Conservation (phyloP, 2,113 vertebrate species). For the Engraulis encrasicolus region DNA sequence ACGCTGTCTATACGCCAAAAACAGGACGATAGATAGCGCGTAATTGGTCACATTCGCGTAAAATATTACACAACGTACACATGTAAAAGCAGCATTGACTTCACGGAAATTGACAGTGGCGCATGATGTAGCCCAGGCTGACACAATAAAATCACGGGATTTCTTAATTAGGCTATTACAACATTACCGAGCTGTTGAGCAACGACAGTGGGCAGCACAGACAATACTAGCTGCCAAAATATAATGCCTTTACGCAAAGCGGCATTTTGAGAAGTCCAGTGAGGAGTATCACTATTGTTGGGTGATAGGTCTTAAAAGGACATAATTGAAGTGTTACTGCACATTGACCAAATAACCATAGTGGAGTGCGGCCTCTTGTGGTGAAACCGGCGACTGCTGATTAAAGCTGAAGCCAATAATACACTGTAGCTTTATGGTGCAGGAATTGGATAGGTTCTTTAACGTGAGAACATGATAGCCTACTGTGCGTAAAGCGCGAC, state of each 20-base stretch:
- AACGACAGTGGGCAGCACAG: not conserved
- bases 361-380: not conserved
- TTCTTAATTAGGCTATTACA: not conserved
- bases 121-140: not conserved
- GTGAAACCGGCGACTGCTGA: not conserved
- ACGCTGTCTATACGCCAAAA: not conserved
- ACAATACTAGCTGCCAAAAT: not conserved
- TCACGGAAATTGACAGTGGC: not conserved
- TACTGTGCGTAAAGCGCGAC: not conserved
- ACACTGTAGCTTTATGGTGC: not conserved
- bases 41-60: not conserved
- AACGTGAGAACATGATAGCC: not conserved
- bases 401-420: not conserved
- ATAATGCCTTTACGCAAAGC: not conserved
- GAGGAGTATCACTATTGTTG: not conserved
- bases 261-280: not conserved
- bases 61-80: not conserved
- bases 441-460: not conserved
- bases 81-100: not conserved
- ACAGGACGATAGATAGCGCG: not conserved
- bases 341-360: not conserved
- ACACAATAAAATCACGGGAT: not conserved
- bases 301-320: not conserved
- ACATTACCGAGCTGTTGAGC: not conserved
- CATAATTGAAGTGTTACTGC: not conserved